Evolutionary conservation across 1,140 invertebrate species (phyloP).

Genomic region (Hesperophylax magnus): DNA sequence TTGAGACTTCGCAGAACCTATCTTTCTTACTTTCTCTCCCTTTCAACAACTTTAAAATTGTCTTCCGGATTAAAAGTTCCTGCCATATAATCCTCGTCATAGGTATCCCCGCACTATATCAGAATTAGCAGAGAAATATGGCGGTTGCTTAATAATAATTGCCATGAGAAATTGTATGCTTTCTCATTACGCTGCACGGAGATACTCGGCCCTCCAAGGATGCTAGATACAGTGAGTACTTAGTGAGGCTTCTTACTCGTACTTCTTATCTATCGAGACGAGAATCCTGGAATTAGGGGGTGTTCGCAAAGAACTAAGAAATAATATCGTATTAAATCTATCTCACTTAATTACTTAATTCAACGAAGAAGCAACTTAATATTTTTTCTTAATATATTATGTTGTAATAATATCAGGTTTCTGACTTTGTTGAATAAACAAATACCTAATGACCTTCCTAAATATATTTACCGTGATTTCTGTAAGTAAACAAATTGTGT

Average conservation of each 20-base stretch:
- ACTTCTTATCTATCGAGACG: not conserved
- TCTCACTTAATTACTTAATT: too few species aligned
- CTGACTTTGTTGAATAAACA: too few species aligned
- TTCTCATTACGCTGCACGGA: conserved; percentile 18
- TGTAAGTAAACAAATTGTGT: too few species aligned
- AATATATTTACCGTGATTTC: too few species aligned
- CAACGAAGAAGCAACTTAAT: too few species aligned
- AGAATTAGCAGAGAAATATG: conserved; percentile 49
- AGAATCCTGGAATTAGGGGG: conserved; percentile 3
- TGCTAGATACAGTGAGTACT: too few species aligned
- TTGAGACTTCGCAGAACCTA: not conserved
- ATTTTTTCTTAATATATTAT: too few species aligned
- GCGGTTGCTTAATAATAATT: conserved; percentile 50
- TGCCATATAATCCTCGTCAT: conserved; percentile 45
- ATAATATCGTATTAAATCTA: too few species aligned
- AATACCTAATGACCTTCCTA: too few species aligned
- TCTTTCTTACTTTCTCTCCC: conserved; percentile 1
- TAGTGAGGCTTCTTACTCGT: too few species aligned
- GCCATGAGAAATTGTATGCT: conserved; percentile 53
- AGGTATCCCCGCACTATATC: conserved; percentile 46
- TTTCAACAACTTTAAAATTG: conserved; percentile 47
- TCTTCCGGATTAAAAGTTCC: conserved; percentile 45
- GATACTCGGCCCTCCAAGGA: not conserved
- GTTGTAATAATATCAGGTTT: too few species aligned
- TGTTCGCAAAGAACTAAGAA: not conserved